Base-by-base conservation (phyloP, 2,888 invertebrate genomes). In the Proisotoma minuta region DNA sequence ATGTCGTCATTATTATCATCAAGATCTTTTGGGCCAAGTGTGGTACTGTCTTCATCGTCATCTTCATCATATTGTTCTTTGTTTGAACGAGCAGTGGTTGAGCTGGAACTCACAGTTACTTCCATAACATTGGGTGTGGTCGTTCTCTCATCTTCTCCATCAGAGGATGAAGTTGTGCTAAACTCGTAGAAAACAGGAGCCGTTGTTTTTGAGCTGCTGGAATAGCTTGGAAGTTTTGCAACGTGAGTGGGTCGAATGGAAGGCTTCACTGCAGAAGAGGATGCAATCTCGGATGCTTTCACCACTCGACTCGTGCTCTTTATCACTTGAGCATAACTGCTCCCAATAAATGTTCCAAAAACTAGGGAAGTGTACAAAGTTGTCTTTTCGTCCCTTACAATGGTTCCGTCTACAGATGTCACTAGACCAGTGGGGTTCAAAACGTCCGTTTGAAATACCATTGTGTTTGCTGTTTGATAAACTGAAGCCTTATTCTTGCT, bases 311-410 rank as follows among this genome's bases (percentile, higher is more conserved):
- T 87, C 0, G 87, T 87, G 70, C 87, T 87, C 76, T 87, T 86
- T 60, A 87, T 87, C 18, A 87, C 85, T 76, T 88, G 87, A 0
- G 87, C 87, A 74, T 88, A 88, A 57, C 86, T 80, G 20, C 85
- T 85, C 29, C 87, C 85, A 56, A 87, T 86, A 4, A 85, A 77
- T 1, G 87, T 88, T 1, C 87, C 87, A 57, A 87, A 82, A 0
- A 88, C 86, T 75, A 85, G 84, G 0, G 87, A 87, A 74, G 87
- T 84, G 74, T 87, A 88, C 29, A 85, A 77, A 0, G 87, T 87
- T 0, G 87, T 87, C 0, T 85, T 84, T 5, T 81, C 80, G 70
- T 85, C 86, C 64, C 82, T 82, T n/a, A 87, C 81, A 18, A 86
- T 83, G 0, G 85, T 84, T 1, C 87, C 88, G 74, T 86, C 84